phyloP scores from a whole-genome alignment of 30 jellyfish, hydroid and myxozoan genomes.

The Chironex yamaguchii region DNA sequence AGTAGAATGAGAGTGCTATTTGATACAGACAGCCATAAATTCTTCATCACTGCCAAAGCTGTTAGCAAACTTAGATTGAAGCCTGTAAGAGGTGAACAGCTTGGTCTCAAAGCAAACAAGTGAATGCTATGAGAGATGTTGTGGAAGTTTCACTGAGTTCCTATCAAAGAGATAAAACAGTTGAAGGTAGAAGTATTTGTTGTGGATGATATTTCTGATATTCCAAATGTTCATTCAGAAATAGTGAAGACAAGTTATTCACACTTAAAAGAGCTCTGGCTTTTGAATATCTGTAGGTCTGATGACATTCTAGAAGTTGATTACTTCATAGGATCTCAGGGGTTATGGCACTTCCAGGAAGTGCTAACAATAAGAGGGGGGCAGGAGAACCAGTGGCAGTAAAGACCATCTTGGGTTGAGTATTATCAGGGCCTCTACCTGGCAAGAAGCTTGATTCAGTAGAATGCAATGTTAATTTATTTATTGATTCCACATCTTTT shows the following conservation, averaged over 20 bases:
- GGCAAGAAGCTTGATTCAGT: neutral
- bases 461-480: neutral
- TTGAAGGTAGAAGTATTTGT: slow-evolving; percentile 30
- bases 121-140: too few species aligned
- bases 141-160: too few species aligned
- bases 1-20: too few species aligned
- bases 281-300: slow-evolving; percentile 2
- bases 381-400: slow-evolving; percentile 31
- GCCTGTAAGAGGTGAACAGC: too few species aligned
- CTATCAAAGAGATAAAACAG: too few species aligned
- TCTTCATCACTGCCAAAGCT: too few species aligned
- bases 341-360: neutral
- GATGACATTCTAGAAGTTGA: slow-evolving; percentile 23
- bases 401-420: slow-evolving; percentile 30
- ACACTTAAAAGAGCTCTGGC: slow-evolving; percentile 3
- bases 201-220: neutral
- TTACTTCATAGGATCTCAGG: slow-evolving; percentile 1
- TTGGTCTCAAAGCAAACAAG: too few species aligned
- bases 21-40: too few species aligned
- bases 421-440: slow-evolving; percentile 21
- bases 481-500: neutral
- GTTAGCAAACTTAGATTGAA: too few species aligned
- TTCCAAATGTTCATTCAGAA: slow-evolving; percentile 1
- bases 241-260: neutral
- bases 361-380: neutral